These are phyloP conservation scores for Falcunculus frontatus DNA, from an alignment of 2,113 vertebrate genomes.

Conservation along the genomic window DNA sequence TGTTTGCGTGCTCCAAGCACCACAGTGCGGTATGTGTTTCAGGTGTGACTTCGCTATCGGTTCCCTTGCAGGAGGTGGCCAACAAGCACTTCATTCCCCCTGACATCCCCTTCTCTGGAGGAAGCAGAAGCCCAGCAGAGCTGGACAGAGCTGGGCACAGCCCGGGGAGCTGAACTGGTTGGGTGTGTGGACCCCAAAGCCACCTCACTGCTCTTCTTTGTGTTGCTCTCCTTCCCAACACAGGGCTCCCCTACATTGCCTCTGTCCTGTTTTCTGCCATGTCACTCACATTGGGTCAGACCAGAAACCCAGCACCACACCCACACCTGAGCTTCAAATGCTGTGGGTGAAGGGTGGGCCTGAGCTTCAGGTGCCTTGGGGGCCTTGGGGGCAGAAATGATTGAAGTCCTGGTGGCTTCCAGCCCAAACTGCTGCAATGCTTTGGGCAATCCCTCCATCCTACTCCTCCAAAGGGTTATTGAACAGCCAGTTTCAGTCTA, in stretches of 20 bases:
- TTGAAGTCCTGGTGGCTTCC: neutral
- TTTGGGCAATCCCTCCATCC: neutral
- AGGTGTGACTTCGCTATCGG: neutral
- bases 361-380: neutral
- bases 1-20: conserved; percentile 85
- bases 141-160: neutral
- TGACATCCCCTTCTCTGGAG: neutral
- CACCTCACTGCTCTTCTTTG: neutral
- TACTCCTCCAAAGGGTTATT: neutral
- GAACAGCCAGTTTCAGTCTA: neutral
- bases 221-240: neutral
- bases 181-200: neutral
- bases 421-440: neutral
- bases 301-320: neutral
- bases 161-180: neutral
- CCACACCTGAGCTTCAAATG: neutral
- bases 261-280: neutral
- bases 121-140: neutral
- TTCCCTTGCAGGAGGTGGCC: neutral
- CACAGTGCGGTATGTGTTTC: conserved; percentile 75
- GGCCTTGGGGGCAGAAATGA: neutral
- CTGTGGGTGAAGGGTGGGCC: neutral
- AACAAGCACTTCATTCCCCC: neutral
- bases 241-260: neutral
- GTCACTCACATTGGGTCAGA: neutral